Conservation (phyloP, 2,888 invertebrate species). For the Acrobasis repandana region DNA sequence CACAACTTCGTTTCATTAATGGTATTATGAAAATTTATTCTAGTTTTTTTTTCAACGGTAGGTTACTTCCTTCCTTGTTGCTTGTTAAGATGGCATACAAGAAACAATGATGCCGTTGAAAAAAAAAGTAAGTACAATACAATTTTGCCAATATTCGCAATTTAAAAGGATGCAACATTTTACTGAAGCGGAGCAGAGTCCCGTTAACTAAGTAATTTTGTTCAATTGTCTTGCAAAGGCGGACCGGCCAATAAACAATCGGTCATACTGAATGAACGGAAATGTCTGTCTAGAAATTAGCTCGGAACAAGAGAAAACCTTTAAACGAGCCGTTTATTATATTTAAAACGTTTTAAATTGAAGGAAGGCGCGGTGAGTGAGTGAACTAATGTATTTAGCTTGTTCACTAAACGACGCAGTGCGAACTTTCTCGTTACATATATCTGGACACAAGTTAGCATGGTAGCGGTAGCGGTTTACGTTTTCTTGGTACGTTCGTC, state of each 20-base stretch:
- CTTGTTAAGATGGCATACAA: too few relatives aligned
- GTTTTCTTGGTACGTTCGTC: too few relatives aligned
- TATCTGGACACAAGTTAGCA: too few relatives aligned
- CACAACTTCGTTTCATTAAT: too few relatives aligned
- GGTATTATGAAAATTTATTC: too few relatives aligned
- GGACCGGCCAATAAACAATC: conserved; percentile 77
- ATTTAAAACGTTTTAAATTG: conserved; percentile 67
- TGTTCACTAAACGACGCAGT: conserved; percentile 45
- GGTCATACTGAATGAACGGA: conserved; percentile 82
- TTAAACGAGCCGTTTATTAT: conserved; percentile 76
- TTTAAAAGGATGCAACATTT: conserved; percentile 22
- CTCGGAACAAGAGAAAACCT: conserved; percentile 79
- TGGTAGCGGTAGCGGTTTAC: too few relatives aligned
- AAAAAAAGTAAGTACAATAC: background rate
- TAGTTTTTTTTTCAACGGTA: too few relatives aligned
- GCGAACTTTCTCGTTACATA: conserved; percentile 39
- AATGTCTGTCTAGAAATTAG: conserved; percentile 80
- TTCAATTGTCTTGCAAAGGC: conserved; percentile 75
- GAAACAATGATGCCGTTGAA: background rate
- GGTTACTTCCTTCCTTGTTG: too few relatives aligned
- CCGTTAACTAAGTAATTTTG: conserved; percentile 73
- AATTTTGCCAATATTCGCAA: background rate
- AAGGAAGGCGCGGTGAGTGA: conserved; percentile 52
- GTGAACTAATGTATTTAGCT: conserved; percentile 66
- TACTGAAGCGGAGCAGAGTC: conserved; percentile 45